These are phyloP conservation scores for Lichenostomus cassidix DNA, from an alignment of 2,113 vertebrate species.

Conservation along the genomic window DNA sequence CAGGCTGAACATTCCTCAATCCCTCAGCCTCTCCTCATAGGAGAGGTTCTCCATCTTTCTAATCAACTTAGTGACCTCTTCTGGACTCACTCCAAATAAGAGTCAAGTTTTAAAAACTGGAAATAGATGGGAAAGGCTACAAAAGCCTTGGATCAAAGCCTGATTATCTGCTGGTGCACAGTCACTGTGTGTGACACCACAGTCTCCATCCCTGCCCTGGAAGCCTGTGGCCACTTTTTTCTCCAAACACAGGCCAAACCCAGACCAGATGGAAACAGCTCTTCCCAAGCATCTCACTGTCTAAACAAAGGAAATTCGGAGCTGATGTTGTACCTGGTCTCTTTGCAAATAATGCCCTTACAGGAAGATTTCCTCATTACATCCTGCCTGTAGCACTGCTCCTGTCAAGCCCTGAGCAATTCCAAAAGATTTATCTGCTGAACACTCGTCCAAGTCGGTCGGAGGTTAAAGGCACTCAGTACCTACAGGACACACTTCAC, in stretches of 20 bases:
- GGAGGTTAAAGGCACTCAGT: not conserved
- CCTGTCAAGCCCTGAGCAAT: not conserved
- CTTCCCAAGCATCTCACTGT: not conserved
- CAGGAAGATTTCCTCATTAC: conserved; percentile 28
- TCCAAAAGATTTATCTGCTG: not conserved
- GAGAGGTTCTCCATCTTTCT: not conserved
- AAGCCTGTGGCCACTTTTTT: not conserved
- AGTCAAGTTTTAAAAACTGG: not conserved
- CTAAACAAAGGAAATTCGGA: conserved; percentile 25
- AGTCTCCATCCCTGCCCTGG: not conserved
- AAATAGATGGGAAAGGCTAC: not conserved
- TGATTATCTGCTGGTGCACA: not conserved
- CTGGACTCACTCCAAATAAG: not conserved
- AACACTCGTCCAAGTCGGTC: not conserved
- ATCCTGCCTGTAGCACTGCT: not conserved
- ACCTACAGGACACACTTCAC: not conserved
- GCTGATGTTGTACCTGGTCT: not conserved
- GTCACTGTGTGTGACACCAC: not conserved
- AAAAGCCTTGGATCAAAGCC: not conserved
- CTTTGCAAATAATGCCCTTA: not conserved
- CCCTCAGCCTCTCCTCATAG: not conserved
- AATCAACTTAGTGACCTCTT: not conserved
- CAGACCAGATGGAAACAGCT: not conserved
- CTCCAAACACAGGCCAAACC: fast-evolving
- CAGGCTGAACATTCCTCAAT: not conserved